These are phyloP conservation scores for Microctonus aethiopoides DNA, from an alignment of 2,888 invertebrate genomes.

Conservation along the genomic window DNA sequence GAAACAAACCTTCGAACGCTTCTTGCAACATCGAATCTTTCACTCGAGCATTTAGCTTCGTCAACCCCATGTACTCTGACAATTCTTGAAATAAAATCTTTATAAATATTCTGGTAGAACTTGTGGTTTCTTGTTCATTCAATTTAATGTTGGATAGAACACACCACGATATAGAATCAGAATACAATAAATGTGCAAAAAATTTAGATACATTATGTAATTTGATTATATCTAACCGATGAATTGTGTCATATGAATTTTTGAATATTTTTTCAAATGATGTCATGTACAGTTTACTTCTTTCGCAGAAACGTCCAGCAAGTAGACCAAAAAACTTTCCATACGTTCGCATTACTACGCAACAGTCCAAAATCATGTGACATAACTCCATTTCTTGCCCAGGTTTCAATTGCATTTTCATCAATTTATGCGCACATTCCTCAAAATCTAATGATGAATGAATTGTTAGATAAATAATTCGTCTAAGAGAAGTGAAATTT, in stretches of 20 bases:
- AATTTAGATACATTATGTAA: slow-evolving; percentile 96
- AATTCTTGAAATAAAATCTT: slow-evolving; percentile 98
- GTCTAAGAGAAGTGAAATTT: slow-evolving; percentile 89
- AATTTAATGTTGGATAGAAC: slow-evolving; percentile 88
- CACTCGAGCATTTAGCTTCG: slow-evolving; percentile 88
- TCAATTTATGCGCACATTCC: slow-evolving; percentile 97
- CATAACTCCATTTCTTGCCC: slow-evolving; percentile 97
- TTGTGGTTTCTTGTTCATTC: slow-evolving; percentile 97
- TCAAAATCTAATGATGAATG: slow-evolving; percentile 99
- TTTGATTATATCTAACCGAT: slow-evolving; percentile 95
- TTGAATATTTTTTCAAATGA: slow-evolving; percentile 95
- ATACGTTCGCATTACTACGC: too few relatives aligned
- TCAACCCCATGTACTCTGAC: slow-evolving; percentile 95
- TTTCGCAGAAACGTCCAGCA: slow-evolving; percentile 87
- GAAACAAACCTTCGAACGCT: slow-evolving; percentile 92
- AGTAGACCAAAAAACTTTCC: slow-evolving; percentile 60
- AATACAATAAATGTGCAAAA: slow-evolving; percentile 94
- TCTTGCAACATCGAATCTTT: slow-evolving; percentile 90
- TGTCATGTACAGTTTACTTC: slow-evolving; percentile 91
- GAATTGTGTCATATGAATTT: slow-evolving; percentile 94
- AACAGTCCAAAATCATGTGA: slow-evolving; percentile 99
- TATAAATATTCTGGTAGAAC: slow-evolving; percentile 96
- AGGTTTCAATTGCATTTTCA: slow-evolving; percentile 97
- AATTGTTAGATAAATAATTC: slow-evolving; percentile 97
- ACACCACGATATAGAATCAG: slow-evolving; percentile 98